These are phyloP conservation scores for Synchiropus splendidus DNA, from an alignment of 2,113 vertebrate genomes.

Conservation along the genomic window DNA sequence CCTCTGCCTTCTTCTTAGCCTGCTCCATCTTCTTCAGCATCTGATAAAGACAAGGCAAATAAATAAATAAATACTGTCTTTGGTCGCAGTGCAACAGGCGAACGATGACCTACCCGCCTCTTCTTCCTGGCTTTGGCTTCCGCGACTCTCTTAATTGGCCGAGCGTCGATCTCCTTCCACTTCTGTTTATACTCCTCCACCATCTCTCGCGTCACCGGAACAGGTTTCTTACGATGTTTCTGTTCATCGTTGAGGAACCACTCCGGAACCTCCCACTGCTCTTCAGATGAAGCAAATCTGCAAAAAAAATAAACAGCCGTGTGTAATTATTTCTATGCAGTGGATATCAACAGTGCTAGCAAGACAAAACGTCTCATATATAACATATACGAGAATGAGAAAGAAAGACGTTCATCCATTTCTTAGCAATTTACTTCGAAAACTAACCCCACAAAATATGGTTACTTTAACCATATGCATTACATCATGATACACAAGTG, in stretches of 20 bases:
- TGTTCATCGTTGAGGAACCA: constrained; percentile 86
- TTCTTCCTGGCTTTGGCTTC: constrained; percentile 97
- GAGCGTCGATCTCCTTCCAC: constrained; percentile 87
- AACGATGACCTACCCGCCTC: constrained; percentile 71
- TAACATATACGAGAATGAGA: too few species aligned
- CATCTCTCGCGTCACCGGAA: constrained; percentile 78
- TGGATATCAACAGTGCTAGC: too few species aligned
- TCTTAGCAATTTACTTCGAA: too few species aligned
- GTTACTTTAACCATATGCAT: too few species aligned
- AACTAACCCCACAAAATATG: too few species aligned
- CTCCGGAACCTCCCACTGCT: constrained; percentile 76
- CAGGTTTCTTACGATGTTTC: constrained; percentile 74
- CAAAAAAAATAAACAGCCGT: not conserved
- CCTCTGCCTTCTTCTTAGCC: constrained; percentile 92
- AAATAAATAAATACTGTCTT: not conserved
- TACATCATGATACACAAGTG: too few species aligned
- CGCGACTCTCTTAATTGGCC: constrained; percentile 89
- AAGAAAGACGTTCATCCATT: too few species aligned
- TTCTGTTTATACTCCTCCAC: constrained; percentile 83
- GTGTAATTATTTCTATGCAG: too few species aligned
- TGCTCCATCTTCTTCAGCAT: constrained; percentile 92
- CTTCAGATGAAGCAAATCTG: constrained; percentile 81
- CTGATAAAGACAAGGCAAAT: constrained; percentile 43
- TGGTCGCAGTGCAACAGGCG: not conserved
- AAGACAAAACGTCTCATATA: too few species aligned